Percentiles rank a stretch among this genome's conserved stretches.
Conservation (phyloP, 2,888 invertebrate genomes). For the Papilio gigon region DNA sequence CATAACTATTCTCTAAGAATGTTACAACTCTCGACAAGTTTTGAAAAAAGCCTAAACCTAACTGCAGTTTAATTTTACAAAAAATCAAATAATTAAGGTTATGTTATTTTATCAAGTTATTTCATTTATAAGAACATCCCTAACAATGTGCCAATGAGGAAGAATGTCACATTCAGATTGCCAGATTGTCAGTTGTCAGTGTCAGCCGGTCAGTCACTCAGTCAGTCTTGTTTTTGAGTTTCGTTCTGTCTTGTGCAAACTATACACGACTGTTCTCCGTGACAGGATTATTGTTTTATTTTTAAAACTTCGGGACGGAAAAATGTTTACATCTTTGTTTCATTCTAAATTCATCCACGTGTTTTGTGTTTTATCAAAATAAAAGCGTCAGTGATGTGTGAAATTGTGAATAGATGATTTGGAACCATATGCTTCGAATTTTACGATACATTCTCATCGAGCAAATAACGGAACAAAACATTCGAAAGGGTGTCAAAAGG, state of each 20-base stretch:
- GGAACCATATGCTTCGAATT: slow-evolving; percentile 75
- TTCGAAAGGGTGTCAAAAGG: slow-evolving; percentile 54
- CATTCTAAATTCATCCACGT: slow-evolving; percentile 50
- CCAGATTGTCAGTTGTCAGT: slow-evolving; percentile 36
- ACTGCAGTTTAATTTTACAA: too few relatives aligned
- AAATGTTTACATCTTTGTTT: slow-evolving; percentile 49
- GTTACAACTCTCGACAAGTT: too few relatives aligned
- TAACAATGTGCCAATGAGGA: slow-evolving; percentile 23
- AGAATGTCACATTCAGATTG: slow-evolving; percentile 30
- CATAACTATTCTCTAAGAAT: too few relatives aligned
- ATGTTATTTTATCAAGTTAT: slow-evolving; percentile 15
- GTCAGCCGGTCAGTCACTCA: slow-evolving; percentile 55
- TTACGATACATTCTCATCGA: slow-evolving; percentile 58
- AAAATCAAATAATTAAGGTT: too few relatives aligned
- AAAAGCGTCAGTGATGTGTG: slow-evolving; percentile 66
- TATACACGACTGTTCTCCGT: slow-evolving; percentile 59
- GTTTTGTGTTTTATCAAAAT: slow-evolving; percentile 55
- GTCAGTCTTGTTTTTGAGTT: slow-evolving; percentile 60
- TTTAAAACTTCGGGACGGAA: slow-evolving; percentile 43
- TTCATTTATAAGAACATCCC: slow-evolving; percentile 23
- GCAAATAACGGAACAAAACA: slow-evolving; percentile 54
- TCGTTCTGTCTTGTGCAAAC: slow-evolving; percentile 56
- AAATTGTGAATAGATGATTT: slow-evolving; percentile 74
- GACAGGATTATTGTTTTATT: slow-evolving; percentile 55
- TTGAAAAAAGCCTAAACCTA: too few relatives aligned